phyloP scores from a whole-genome alignment of 2,888 invertebrate genomes.

The Diarsia brunnea region DNA sequence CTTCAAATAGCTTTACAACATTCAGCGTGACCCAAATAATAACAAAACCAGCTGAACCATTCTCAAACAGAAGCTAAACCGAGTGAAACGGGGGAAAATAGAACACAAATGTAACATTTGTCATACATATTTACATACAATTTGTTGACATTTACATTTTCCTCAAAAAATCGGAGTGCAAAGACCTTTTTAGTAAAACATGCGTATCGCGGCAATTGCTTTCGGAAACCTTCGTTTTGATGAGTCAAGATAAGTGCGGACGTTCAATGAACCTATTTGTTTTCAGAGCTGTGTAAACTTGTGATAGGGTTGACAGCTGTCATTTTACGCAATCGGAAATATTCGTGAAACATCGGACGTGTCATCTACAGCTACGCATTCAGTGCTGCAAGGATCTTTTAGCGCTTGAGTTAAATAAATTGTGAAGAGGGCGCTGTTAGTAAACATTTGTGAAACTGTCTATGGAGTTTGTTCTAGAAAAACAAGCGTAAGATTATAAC shows the following conservation, averaged over 20 bases:
- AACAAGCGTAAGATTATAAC: neutral
- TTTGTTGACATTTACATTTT: conserved; percentile 50
- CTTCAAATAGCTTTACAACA: neutral
- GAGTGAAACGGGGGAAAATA: conserved; percentile 27
- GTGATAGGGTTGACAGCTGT: conserved; percentile 27
- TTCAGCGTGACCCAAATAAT: conserved; percentile 8
- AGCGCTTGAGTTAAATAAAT: neutral
- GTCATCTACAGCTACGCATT: neutral
- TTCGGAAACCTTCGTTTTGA: conserved; percentile 44
- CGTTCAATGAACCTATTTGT: conserved; percentile 55
- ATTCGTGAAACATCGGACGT: neutral
- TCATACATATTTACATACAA: conserved; percentile 49
- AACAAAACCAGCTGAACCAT: conserved; percentile 5
- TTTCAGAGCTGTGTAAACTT: conserved; percentile 24
- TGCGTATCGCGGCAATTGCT: conserved; percentile 24
- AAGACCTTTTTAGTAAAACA: conserved; percentile 51
- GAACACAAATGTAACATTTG: conserved; percentile 33
- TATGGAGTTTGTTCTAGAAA: neutral
- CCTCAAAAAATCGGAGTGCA: conserved; percentile 51
- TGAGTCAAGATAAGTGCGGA: conserved; percentile 47
- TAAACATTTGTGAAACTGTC: neutral
- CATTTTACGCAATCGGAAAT: neutral
- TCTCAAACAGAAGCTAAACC: conserved; percentile 9
- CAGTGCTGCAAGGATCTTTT: neutral
- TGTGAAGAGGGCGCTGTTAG: neutral